Conservation (phyloP, 2,113 vertebrate species). For the Protomyctophum bolini region DNA sequence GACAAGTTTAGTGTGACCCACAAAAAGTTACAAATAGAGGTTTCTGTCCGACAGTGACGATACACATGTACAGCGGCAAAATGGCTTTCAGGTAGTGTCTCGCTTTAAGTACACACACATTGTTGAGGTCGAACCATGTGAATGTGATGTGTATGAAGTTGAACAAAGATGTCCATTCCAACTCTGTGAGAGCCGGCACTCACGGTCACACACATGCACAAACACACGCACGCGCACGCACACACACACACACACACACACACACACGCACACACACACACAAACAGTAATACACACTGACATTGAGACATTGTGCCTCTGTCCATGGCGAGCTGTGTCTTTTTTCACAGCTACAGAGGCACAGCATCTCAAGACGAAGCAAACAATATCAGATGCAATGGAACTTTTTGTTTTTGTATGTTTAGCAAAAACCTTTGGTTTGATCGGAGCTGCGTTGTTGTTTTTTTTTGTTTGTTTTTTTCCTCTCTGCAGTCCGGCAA, state of each 20-base stretch:
- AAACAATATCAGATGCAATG: constrained; percentile 83
- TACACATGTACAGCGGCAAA: constrained; percentile 28
- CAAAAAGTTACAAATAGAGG: too few relatives aligned
- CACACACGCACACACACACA: constrained; percentile 38
- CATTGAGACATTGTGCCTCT: constrained; percentile 68
- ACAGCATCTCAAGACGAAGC: constrained; percentile 77
- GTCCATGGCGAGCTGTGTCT: constrained; percentile 58
- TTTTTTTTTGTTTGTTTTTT: not conserved
- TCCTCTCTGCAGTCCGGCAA: constrained; percentile 81
- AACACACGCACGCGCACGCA: not conserved
- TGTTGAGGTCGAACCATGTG: constrained; percentile 71
- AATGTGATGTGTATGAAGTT: constrained; percentile 42
- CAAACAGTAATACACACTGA: constrained; percentile 42
- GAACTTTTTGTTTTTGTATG: constrained; percentile 82
- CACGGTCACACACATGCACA: constrained; percentile 26
- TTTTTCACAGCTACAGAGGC: constrained; percentile 73
- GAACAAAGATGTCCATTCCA: constrained; percentile 31
- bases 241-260: constrained; percentile 39
- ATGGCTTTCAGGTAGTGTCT: constrained; percentile 80
- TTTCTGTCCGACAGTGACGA: too few relatives aligned
- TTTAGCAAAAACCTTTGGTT: constrained; percentile 76
- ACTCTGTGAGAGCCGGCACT: constrained; percentile 31
- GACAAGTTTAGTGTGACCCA: too few relatives aligned
- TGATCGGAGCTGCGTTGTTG: constrained; percentile 69
- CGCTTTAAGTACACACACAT: constrained; percentile 76